Conservation (phyloP, 1,140 invertebrate genomes). For the Eupeodes corollae region DNA sequence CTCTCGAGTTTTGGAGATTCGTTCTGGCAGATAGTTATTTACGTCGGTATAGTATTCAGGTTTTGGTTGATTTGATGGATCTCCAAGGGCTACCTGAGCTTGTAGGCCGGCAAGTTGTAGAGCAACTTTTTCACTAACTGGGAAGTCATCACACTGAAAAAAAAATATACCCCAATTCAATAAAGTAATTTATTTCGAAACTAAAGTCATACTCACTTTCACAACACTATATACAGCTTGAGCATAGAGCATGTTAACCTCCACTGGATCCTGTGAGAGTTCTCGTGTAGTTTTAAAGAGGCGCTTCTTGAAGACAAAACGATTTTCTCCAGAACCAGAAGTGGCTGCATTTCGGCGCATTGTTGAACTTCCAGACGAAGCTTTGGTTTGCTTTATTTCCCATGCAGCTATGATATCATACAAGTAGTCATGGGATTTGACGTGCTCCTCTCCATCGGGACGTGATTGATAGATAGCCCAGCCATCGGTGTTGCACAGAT, state of each 20-base stretch:
- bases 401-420: slow-evolving; percentile 90
- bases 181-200: neutral
- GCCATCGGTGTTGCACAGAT: slow-evolving; percentile 68
- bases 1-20: slow-evolving; percentile 60
- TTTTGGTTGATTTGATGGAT: slow-evolving; percentile 50
- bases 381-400: slow-evolving; percentile 65
- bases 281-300: slow-evolving; percentile 79
- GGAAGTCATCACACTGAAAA: slow-evolving; percentile 80
- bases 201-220: slow-evolving; percentile 50
- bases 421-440: slow-evolving; percentile 84
- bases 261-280: slow-evolving; percentile 90
- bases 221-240: slow-evolving; percentile 91
- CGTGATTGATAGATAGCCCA: slow-evolving; percentile 88
- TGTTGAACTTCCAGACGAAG: slow-evolving; percentile 40
- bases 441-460: slow-evolving; percentile 78
- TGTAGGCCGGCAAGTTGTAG: slow-evolving; percentile 87
- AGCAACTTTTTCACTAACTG: slow-evolving; percentile 87
- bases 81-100: slow-evolving; percentile 83
- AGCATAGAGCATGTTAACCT: slow-evolving; percentile 88
- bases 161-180: neutral
- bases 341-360: slow-evolving; percentile 45
- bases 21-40: slow-evolving; percentile 64
- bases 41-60: slow-evolving; percentile 70
- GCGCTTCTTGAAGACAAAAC: slow-evolving; percentile 85
- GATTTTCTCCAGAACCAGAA: slow-evolving; percentile 74